These are phyloP conservation scores for Tupiocoris notatus DNA, from an alignment of 2,888 invertebrate species.

Conservation along the genomic window DNA sequence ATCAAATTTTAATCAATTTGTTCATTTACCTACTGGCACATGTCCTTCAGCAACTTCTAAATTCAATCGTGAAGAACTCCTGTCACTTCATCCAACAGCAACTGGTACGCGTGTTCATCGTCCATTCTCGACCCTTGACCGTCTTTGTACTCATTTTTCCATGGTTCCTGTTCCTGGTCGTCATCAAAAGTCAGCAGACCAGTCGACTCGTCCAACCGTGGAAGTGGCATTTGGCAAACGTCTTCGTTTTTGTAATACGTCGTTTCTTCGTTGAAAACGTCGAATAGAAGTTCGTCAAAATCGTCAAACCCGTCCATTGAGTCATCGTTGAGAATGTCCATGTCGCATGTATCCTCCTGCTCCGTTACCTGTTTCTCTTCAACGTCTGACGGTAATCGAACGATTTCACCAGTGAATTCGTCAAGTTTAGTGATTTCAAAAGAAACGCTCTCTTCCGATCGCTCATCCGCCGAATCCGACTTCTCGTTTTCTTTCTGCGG, in stretches of 20 bases:
- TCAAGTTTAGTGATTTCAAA: slow-evolving; percentile 36
- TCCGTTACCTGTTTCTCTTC: slow-evolving; percentile 28
- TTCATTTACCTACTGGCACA: no score
- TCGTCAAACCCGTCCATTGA: slow-evolving; percentile 47
- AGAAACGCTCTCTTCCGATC: not conserved
- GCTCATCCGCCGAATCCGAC: not conserved
- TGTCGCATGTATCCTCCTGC: slow-evolving; percentile 42
- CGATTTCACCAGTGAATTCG: slow-evolving; percentile 45
- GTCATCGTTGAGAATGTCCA: slow-evolving; percentile 45
- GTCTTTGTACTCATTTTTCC: slow-evolving; percentile 2
- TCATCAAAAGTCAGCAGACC: slow-evolving; percentile 44
- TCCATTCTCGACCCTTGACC: not conserved
- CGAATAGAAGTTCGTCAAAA: slow-evolving; percentile 45
- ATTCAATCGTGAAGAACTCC: slow-evolving; percentile 40
- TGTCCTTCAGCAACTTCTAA: no score
- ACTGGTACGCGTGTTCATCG: slow-evolving; percentile 24
- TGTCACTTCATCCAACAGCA: slow-evolving; percentile 45
- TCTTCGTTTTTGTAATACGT: not conserved
- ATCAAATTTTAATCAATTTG: no score
- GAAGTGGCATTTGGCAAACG: not conserved
- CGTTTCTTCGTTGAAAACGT: slow-evolving; percentile 32
- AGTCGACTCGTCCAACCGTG: slow-evolving; percentile 44
- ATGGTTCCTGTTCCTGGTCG: not conserved
- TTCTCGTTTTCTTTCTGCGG: not conserved
- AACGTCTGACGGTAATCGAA: slow-evolving; percentile 20